Base-by-base conservation (phyloP, 2,797 vertebrate genomes). In the Craterocephalus amniculus region DNA sequence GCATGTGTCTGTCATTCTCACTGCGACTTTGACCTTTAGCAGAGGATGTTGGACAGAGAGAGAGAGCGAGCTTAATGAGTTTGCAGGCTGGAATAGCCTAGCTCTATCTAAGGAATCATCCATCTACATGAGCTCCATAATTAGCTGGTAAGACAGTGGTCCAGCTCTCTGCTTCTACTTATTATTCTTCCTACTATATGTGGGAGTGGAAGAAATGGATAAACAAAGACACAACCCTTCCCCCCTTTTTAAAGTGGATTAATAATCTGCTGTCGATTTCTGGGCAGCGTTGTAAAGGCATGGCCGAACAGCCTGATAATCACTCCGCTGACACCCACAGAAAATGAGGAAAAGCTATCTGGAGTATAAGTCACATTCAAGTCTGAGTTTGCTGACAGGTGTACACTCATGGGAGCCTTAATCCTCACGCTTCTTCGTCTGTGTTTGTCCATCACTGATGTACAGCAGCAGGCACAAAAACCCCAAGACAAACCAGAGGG, bases 1-100 rank as follows among this genome's bases (percentile, higher is more conserved):
- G 74, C 70, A 64, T 67, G 81, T 63, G 69, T 74, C 84, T 78
- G 83, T 86, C 88, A 86, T 63, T 81, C 79, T 67, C 63, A 75
- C 78, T 81, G 85, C 74, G 87, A 89, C 85, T 90, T 83, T 91
- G 90, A 93, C 90, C 90, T 92, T 93, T 92, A 82, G 78, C 64
- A 31, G 78, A 80, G 73, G 83, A 88, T 80, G 81, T 71, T 83
- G 79, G 86, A 87, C 83, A 83, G 83, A 81, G 79, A 81, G 85
- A 76, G 85, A 76, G 80, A 80, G 85, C 74, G 75, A 81, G 72
- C 88, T 87, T 93, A 93, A 94, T 93, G 89, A 93, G 89, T 92
- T 91, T 90, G 90, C 85, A 79, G 70, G 70, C 48, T 73, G 43
- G 87, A 89, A 92, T 92, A 89, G 86, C 91, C 79, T 76, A 73